phyloP scores from a whole-genome alignment of 2,797 vertebrate genomes.

The Phataginus tetradactyla region DNA sequence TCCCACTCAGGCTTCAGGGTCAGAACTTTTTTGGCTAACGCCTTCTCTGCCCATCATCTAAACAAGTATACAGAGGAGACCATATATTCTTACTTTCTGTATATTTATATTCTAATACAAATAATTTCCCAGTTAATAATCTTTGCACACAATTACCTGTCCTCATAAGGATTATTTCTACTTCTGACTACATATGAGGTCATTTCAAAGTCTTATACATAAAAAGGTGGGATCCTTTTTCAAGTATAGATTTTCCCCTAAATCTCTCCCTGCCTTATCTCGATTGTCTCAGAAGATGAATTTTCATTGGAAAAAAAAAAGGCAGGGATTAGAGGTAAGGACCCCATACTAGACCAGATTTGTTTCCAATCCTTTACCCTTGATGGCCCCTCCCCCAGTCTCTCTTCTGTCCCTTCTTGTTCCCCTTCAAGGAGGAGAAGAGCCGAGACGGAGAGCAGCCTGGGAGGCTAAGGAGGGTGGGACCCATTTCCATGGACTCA shows the following conservation, averaged over 20 bases:
- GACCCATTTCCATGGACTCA: background rate
- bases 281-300: background rate
- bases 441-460: background rate
- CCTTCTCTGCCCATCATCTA: background rate
- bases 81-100: background rate
- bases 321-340: background rate
- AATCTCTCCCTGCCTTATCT: background rate
- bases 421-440: background rate
- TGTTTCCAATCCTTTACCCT: background rate
- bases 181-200: background rate
- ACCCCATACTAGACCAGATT: background rate
- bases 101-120: background rate
- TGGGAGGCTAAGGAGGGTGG: background rate
- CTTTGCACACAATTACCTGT: background rate
- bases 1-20: background rate
- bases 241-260: background rate
- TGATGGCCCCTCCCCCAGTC: background rate
- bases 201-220: slow-evolving; percentile 19
- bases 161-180: background rate
- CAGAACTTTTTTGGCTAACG: background rate
- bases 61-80: background rate
- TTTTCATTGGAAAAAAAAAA: slow-evolving; percentile 9
- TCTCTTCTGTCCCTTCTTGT: background rate
- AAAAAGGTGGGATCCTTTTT: slow-evolving; percentile 17
- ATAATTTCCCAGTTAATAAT: background rate